phyloP scores from a whole-genome alignment of 2,113 vertebrate genomes.

The Suricata suricatta region DNA sequence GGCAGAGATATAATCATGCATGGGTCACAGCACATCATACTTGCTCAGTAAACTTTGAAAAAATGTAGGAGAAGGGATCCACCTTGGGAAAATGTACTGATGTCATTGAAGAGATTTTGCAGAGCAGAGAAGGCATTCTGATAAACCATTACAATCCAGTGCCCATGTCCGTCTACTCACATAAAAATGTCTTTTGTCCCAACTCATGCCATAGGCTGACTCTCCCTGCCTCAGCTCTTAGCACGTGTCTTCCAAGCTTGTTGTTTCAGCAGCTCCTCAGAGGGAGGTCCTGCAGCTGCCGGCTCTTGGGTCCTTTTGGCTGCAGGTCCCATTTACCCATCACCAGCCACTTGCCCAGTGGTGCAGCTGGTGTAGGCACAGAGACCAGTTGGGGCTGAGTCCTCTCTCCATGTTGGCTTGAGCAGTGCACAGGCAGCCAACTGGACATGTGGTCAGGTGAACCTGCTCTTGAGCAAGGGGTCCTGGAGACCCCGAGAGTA shows the following conservation, averaged over 20 bases:
- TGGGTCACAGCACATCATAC: not conserved
- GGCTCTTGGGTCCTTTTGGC: not conserved
- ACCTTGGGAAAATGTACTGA: not conserved
- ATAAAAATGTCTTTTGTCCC: not conserved
- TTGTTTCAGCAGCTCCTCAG: not conserved
- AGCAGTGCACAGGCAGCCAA: not conserved
- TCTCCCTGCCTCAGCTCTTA: not conserved
- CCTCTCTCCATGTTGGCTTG: not conserved
- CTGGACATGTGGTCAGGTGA: not conserved
- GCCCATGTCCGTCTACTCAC: not conserved
- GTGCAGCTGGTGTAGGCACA: not conserved
- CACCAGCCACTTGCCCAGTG: not conserved
- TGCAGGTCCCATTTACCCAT: not conserved
- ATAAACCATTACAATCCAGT: not conserved
- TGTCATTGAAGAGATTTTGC: not conserved
- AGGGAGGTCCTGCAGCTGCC: not conserved
- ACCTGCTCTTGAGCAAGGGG: not conserved
- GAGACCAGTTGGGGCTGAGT: not conserved
- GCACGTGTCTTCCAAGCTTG: not conserved
- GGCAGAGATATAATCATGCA: not conserved
- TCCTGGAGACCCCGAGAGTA: not conserved
- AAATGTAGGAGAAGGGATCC: not conserved
- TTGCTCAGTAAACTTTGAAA: not conserved
- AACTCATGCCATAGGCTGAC: fast-evolving
- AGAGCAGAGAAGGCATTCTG: not conserved